Evolutionary conservation across 1,140 invertebrate genomes (phyloP).

Genomic region (Sesamia nonagrioides): DNA sequence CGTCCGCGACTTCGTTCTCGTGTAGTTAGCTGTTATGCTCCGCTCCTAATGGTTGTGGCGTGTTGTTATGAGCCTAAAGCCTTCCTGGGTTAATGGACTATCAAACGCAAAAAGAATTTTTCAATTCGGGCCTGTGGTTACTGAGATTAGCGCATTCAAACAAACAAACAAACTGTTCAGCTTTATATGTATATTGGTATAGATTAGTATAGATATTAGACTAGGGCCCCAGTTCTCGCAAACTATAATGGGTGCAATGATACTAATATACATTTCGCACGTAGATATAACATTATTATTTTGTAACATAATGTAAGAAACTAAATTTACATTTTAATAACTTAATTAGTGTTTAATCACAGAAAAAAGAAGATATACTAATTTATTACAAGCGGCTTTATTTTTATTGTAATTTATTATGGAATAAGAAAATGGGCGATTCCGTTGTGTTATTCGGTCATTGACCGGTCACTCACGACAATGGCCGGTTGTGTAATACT

Average conservation of each 20-base stretch:
- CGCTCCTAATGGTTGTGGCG: too few species aligned
- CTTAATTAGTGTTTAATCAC: conserved; percentile 26
- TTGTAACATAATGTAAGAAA: neutral
- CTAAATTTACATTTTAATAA: conserved; percentile 37
- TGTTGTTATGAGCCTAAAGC: too few species aligned
- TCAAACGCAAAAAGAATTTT: too few species aligned
- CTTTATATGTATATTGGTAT: too few species aligned
- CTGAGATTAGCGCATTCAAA: too few species aligned
- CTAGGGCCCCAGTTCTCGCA: too few species aligned
- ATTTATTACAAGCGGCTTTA: neutral
- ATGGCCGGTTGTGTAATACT: neutral
- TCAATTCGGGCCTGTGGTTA: too few species aligned
- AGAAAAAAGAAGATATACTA: neutral
- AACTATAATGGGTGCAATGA: conserved; percentile 7
- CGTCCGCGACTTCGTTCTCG: too few species aligned
- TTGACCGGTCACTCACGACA: conserved; percentile 13
- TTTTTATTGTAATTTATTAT: neutral
- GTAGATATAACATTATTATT: neutral
- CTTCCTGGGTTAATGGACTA: too few species aligned
- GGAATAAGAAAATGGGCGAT: neutral
- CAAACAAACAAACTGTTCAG: too few species aligned
- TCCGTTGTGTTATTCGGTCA: neutral
- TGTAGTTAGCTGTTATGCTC: too few species aligned
- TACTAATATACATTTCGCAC: conserved; percentile 26
- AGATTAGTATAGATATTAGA: too few species aligned